Conservation (phyloP, 2,888 invertebrate genomes). For the Ophion ventricosus region DNA sequence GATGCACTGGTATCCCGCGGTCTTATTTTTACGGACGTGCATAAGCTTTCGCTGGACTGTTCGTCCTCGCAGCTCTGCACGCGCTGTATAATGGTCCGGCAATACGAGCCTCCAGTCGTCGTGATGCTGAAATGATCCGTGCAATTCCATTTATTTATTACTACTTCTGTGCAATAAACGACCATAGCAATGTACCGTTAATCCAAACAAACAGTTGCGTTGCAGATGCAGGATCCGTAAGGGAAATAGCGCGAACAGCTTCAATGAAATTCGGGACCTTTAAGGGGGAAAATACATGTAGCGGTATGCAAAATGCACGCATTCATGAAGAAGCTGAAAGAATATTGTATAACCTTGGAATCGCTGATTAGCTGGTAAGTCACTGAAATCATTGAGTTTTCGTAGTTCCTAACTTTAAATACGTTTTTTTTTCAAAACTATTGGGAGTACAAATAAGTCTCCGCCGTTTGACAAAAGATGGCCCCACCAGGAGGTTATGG, state of each 20-base stretch:
- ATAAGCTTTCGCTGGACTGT: conserved; percentile 48
- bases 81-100: conserved; percentile 57
- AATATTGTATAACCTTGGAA: too few species aligned
- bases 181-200: conserved; percentile 64
- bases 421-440: too few species aligned
- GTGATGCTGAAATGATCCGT: conserved; percentile 44
- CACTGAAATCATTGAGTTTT: too few species aligned
- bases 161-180: conserved; percentile 66
- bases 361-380: too few species aligned
- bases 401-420: too few species aligned
- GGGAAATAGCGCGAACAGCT: not conserved
- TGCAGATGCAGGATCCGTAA: conserved; percentile 8
- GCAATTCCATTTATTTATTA: conserved; percentile 68
- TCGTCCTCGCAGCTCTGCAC: conserved; percentile 65
- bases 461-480: too few species aligned
- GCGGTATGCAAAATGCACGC: too few species aligned
- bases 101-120: conserved; percentile 29
- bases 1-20: conserved; percentile 53
- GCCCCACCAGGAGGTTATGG: too few species aligned
- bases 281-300: not conserved
- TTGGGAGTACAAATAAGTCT: too few species aligned
- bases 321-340: too few species aligned
- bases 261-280: not conserved
- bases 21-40: conserved; percentile 46
- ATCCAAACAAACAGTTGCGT: conserved; percentile 32